Percentiles rank a stretch among this genome's conserved stretches.
Conservation (phyloP, 1,140 invertebrate species). For the Heliconius himera region DNA sequence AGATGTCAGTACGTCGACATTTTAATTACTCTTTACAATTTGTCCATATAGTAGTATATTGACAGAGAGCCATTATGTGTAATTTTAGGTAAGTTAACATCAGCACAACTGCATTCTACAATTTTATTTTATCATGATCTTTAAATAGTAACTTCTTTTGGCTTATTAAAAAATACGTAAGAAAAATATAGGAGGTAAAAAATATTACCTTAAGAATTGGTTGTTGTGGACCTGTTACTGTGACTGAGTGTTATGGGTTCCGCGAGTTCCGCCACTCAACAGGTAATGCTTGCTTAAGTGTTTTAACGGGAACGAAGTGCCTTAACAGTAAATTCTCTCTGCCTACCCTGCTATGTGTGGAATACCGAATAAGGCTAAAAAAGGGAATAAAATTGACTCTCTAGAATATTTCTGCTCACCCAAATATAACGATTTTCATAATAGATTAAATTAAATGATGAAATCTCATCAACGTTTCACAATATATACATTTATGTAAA, state of each 20-base stretch:
- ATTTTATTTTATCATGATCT: not conserved
- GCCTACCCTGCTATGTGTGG: too few species aligned
- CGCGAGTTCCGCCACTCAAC: too few species aligned
- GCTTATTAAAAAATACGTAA: not conserved
- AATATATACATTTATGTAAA: not conserved
- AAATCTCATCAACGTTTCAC: not conserved
- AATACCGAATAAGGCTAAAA: too few species aligned
- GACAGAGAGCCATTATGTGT: constrained; percentile 20
- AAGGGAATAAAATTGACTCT: not conserved
- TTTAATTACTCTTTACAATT: constrained; percentile 16
- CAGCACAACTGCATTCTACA: not conserved
- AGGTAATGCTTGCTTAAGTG: too few species aligned
- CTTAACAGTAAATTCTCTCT: too few species aligned
- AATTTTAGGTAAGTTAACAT: not conserved
- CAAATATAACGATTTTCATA: not conserved
- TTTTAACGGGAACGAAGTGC: too few species aligned
- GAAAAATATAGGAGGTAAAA: not conserved
- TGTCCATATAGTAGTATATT: constrained; percentile 17
- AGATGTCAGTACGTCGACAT: constrained; percentile 17
- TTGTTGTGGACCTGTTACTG: too few species aligned
- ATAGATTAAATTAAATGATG: not conserved
- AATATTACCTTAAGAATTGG: not conserved
- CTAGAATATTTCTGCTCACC: not conserved
- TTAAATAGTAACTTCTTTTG: not conserved
- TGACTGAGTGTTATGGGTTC: too few species aligned